Conservation (phyloP, 2,888 invertebrate species). For the Euplexia lucipara region DNA sequence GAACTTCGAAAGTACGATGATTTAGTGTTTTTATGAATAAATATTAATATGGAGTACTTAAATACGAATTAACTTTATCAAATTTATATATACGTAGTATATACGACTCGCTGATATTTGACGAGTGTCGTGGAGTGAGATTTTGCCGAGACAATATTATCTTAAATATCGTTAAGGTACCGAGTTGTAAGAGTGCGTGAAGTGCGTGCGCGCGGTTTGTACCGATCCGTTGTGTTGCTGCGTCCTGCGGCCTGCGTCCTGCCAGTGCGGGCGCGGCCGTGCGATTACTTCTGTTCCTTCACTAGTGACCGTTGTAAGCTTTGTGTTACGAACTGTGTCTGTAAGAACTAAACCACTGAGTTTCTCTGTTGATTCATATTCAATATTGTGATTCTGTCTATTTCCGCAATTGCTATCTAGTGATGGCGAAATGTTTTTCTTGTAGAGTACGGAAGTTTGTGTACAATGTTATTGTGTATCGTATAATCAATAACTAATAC, state of each 20-base stretch:
- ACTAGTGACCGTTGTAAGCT: slow-evolving; percentile 41
- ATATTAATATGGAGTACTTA: slow-evolving; percentile 83
- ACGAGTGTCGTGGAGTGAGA: slow-evolving; percentile 90
- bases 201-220: slow-evolving; percentile 68
- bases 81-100: slow-evolving; percentile 90
- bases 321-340: slow-evolving; percentile 34
- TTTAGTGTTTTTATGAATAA: slow-evolving; percentile 86
- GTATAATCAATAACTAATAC: slow-evolving; percentile 74
- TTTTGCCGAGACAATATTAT: slow-evolving; percentile 90
- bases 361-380: slow-evolving; percentile 67
- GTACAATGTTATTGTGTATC: slow-evolving; percentile 75
- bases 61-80: slow-evolving; percentile 90
- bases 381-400: slow-evolving; percentile 65
- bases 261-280: slow-evolving; percentile 7
- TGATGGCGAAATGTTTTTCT: slow-evolving; percentile 70
- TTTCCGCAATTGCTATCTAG: slow-evolving; percentile 68
- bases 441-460: slow-evolving; percentile 72
- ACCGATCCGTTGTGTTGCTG: slow-evolving; percentile 57
- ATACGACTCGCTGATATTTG: slow-evolving; percentile 88
- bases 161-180: slow-evolving; percentile 86
- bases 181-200: slow-evolving; percentile 75
- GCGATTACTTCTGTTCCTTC: slow-evolving; percentile 53
- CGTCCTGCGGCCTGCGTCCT: slow-evolving; percentile 44
- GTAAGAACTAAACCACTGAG: slow-evolving; percentile 39
- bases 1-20: slow-evolving; percentile 75